Evolutionary conservation across 2,797 vertebrate genomes (phyloP).

Genomic region (Rhyacichthys aspro): DNA sequence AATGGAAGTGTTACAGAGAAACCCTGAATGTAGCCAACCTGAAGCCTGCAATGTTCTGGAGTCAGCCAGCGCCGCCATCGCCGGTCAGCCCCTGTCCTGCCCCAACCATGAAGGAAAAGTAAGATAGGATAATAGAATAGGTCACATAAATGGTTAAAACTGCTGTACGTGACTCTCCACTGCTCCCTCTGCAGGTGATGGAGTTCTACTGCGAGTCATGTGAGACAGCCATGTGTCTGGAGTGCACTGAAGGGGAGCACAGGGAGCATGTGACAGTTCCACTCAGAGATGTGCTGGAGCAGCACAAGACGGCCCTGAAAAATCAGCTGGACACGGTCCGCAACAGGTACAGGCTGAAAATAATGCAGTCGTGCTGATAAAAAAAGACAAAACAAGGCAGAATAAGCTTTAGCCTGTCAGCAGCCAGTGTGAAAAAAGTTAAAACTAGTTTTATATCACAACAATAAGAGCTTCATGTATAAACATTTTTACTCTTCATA

Average conservation of each 20-base stretch:
- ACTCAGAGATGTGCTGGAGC: conserved; percentile 90
- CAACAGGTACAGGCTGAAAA: conserved; percentile 77
- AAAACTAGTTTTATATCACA: too few species aligned
- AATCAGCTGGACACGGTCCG: conserved; percentile 91
- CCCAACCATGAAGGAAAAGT: conserved; percentile 98
- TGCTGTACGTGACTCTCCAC: conserved; percentile 23
- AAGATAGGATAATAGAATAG: conserved; percentile 6
- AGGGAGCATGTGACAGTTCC: conserved; percentile 92
- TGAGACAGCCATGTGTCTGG: conserved; percentile 94
- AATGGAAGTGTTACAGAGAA: conserved; percentile 93
- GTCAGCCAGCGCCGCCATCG: conserved; percentile 83
- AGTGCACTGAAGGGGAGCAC: conserved; percentile 92
- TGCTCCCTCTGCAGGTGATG: conserved; percentile 87
- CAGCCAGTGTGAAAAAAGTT: too few species aligned
- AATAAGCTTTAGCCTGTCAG: too few species aligned
- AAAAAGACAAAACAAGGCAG: too few species aligned
- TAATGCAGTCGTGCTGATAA: too few species aligned
- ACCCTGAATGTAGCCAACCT: conserved; percentile 83
- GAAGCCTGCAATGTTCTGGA: conserved; percentile 82
- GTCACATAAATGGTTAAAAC: too few species aligned
- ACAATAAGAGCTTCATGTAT: too few species aligned
- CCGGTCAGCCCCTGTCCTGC: conserved; percentile 90
- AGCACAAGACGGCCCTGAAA: conserved; percentile 91
- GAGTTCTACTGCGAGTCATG: conserved; percentile 97
- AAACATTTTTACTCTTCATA: too few species aligned